A percentile compares a stretch with the other conserved stretches of the same genome.
Conservation (phyloP, 1,140 invertebrate genomes). For the Ceratosolen solmsi region DNA sequence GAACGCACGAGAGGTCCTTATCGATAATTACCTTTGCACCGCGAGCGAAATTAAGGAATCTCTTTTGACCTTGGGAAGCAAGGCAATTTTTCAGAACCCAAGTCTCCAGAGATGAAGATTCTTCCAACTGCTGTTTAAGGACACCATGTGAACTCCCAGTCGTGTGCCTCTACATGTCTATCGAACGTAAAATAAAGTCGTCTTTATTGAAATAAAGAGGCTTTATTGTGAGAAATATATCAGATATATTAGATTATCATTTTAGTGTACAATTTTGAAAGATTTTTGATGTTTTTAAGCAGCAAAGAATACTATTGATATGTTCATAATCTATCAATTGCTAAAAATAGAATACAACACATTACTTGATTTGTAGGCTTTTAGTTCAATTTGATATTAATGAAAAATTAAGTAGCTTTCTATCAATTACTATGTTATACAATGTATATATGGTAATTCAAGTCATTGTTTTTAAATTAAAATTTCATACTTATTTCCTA, state of each 20-base stretch:
- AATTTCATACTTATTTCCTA: too few relatives aligned
- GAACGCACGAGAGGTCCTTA: constrained; percentile 30
- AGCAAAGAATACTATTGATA: not conserved
- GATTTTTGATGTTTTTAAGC: not conserved
- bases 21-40: constrained; percentile 50
- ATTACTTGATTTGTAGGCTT: too few relatives aligned
- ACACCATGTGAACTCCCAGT: too few relatives aligned
- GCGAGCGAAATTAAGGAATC: constrained; percentile 47
- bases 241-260: constrained; percentile 7
- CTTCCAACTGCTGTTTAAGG: not conserved
- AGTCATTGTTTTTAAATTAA: too few relatives aligned
- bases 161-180: too few relatives aligned
- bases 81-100: constrained; percentile 35
- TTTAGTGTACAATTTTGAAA: not conserved
- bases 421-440: too few relatives aligned
- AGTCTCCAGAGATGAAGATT: constrained; percentile 8
- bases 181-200: not conserved
- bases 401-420: too few relatives aligned
- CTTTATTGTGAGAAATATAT: constrained; percentile 6
- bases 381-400: too few relatives aligned
- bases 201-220: not conserved
- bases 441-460: too few relatives aligned
- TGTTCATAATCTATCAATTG: too few relatives aligned
- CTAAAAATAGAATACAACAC: too few relatives aligned
- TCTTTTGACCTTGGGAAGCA: not conserved